Conservation (phyloP, 1,140 invertebrate species). For the Notospermus geniculatus region DNA sequence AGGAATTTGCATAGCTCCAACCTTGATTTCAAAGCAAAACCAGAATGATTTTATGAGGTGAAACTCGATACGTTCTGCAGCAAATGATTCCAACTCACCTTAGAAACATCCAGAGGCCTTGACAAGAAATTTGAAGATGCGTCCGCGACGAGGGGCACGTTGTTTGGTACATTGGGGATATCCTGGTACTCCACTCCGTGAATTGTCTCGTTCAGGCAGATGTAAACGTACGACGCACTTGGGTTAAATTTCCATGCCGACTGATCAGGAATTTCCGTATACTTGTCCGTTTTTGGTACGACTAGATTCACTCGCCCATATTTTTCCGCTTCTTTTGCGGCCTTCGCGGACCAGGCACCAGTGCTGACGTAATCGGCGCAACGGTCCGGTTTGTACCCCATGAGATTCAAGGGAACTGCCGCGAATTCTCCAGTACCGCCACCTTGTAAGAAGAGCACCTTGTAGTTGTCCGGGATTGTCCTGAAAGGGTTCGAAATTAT, state of each 20-base stretch:
- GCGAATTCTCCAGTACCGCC: constrained; percentile 93
- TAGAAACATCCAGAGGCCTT: constrained; percentile 81
- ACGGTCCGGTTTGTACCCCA: constrained; percentile 54
- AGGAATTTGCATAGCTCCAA: too few species aligned
- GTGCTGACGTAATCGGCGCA: constrained; percentile 60
- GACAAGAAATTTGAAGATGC: constrained; percentile 98
- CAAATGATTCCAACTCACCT: too few species aligned
- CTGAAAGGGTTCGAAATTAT: constrained; percentile 65
- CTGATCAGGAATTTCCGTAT: constrained; percentile 57
- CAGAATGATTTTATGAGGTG: too few species aligned
- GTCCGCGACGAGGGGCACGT: constrained; percentile 87
- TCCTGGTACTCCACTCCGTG: constrained; percentile 89
- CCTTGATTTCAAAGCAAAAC: too few species aligned
- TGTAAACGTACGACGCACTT: constrained; percentile 95
- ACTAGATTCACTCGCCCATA: constrained; percentile 91
- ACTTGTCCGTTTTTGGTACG: constrained; percentile 71
- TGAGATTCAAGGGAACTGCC: constrained; percentile 87
- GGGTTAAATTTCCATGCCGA: constrained; percentile 78
- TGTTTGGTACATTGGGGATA: constrained; percentile 76
- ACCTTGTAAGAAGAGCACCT: constrained; percentile 90
- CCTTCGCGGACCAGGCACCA: constrained; percentile 91
- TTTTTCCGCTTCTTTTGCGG: constrained; percentile 91
- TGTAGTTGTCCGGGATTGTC: constrained; percentile 88
- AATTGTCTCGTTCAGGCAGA: constrained; percentile 96
- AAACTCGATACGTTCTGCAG: too few species aligned